These are phyloP conservation scores for Anoplopoma fimbria DNA, from an alignment of 2,113 vertebrate genomes.

Conservation along the genomic window DNA sequence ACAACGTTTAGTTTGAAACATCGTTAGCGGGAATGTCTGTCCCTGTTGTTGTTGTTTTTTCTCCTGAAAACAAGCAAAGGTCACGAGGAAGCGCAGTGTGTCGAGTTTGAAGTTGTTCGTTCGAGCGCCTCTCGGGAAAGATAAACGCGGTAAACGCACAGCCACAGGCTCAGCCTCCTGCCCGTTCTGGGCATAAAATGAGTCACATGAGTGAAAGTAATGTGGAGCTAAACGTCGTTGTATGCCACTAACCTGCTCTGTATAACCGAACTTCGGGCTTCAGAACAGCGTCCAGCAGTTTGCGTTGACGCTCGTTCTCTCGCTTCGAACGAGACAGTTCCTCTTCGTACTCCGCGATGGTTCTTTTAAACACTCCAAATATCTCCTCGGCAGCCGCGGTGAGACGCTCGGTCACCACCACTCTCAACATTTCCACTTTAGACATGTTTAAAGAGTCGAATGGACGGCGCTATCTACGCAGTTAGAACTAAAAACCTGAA, in stretches of 20 bases:
- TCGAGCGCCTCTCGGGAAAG: too few species aligned
- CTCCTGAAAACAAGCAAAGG: too few species aligned
- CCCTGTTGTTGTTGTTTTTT: too few species aligned
- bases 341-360: constrained; percentile 22
- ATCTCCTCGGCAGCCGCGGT: constrained; percentile 25
- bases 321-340: not conserved
- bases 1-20: too few species aligned
- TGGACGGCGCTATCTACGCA: too few species aligned
- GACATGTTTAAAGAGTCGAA: not conserved
- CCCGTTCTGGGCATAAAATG: not conserved
- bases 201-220: too few species aligned
- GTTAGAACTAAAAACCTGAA: too few species aligned
- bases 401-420: not conserved
- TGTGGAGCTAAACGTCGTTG: not conserved
- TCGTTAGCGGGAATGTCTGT: too few species aligned
- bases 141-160: too few species aligned
- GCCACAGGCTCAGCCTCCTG: too few species aligned
- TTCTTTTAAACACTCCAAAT: constrained; percentile 8
- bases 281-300: not conserved
- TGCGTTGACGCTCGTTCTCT: not conserved
- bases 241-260: constrained; percentile 4
- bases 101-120: too few species aligned
- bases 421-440: not conserved
- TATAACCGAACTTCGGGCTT: not conserved
- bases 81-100: too few species aligned